Conservation (phyloP, 1,140 invertebrate genomes). For the Triops cancriformis region DNA sequence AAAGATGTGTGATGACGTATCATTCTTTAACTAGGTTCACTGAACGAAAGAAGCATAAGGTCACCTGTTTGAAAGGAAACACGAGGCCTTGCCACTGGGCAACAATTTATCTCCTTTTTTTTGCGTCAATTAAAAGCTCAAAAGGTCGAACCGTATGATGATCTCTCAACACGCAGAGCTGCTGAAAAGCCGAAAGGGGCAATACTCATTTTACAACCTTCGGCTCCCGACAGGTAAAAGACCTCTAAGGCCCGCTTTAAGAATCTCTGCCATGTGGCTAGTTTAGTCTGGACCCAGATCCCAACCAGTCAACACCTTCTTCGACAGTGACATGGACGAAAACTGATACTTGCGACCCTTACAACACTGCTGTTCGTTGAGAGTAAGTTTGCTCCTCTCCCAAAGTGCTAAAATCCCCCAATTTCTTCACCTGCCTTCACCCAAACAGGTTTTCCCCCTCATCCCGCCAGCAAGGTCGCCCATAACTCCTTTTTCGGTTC, state of each 20-base stretch:
- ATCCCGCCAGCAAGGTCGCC: too few species aligned
- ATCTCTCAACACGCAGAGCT: too few species aligned
- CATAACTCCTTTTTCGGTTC: too few species aligned
- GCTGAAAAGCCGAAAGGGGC: background rate
- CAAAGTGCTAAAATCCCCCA: too few species aligned
- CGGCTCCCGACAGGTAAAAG: background rate
- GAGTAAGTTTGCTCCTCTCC: too few species aligned
- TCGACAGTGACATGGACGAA: slow-evolving; percentile 2
- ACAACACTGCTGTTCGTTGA: too few species aligned
- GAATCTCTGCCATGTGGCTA: background rate
- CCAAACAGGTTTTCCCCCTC: too few species aligned
- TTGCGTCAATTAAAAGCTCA: background rate
- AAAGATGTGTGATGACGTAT: too few species aligned
- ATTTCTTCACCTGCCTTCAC: too few species aligned
- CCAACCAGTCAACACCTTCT: background rate
- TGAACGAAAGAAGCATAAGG: background rate
- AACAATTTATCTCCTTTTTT: background rate
- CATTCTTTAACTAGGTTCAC: too few species aligned
- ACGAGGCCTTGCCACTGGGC: background rate
- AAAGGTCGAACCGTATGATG: background rate
- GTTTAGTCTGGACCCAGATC: background rate
- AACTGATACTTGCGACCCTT: background rate
- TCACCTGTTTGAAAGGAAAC: background rate
- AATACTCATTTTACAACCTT: background rate
- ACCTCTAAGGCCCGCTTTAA: background rate